Evolutionary conservation across 2,888 invertebrate species (phyloP).

Genomic region (Platypus cylindrus): DNA sequence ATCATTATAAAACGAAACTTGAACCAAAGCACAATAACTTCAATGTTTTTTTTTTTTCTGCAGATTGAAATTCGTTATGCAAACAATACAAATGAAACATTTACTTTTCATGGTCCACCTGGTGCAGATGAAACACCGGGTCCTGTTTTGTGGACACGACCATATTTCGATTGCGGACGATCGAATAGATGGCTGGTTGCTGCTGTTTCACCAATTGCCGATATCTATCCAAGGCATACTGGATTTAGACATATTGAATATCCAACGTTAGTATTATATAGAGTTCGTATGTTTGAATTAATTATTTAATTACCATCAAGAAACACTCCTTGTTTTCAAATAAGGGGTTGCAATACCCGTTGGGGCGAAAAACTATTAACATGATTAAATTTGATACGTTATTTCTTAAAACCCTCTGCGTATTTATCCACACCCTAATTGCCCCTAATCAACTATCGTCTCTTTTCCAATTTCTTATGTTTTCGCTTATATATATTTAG

Average conservation of each 20-base stretch:
- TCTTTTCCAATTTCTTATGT: too few species aligned
- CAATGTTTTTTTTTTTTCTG: neutral
- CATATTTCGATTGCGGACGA: conserved; percentile 92
- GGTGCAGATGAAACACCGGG: conserved; percentile 84
- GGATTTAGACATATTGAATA: conserved; percentile 87
- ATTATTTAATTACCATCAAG: too few species aligned
- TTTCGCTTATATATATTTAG: too few species aligned
- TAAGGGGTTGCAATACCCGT: too few species aligned
- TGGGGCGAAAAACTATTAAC: too few species aligned
- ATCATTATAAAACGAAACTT: neutral
- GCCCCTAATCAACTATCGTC: too few species aligned
- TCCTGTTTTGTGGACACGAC: conserved; percentile 86
- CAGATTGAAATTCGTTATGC: conserved; percentile 70
- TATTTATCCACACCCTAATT: too few species aligned
- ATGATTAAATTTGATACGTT: too few species aligned
- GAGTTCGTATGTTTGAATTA: too few species aligned
- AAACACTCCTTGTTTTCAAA: too few species aligned
- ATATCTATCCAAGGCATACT: conserved; percentile 88
- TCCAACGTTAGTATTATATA: conserved; percentile 77
- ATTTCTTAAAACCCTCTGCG: too few species aligned
- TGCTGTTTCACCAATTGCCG: conserved; percentile 88
- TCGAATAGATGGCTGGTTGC: conserved; percentile 93
- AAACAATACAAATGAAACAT: conserved; percentile 92
- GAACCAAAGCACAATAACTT: neutral
- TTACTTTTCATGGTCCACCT: conserved; percentile 87